Percentiles rank a stretch among this genome's conserved stretches.
Evolutionary conservation across 1,140 invertebrate genomes (phyloP).

Genomic region (Drosophila neocordata): DNA sequence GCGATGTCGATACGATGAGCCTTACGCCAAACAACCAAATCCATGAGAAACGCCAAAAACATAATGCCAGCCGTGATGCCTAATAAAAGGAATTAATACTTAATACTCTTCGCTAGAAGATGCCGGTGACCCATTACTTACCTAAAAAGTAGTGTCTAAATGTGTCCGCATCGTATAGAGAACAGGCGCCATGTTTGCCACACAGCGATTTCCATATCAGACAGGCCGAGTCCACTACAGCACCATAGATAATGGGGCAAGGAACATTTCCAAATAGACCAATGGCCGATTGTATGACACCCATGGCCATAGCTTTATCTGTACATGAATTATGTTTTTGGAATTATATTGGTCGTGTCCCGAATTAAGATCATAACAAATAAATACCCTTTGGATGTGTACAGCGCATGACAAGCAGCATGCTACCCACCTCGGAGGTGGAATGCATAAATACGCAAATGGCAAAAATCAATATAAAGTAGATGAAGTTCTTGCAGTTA

Average conservation of each 20-base stretch:
- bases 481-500: constrained; percentile 91
- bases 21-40: constrained; percentile 92
- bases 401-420: constrained; percentile 94
- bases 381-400: constrained; percentile 89
- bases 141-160: constrained; percentile 94
- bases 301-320: constrained; percentile 97
- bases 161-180: constrained; percentile 91
- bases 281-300: constrained; percentile 96
- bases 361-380: background rate
- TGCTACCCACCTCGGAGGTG: constrained; percentile 95
- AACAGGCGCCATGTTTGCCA: constrained; percentile 91
- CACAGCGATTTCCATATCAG: constrained; percentile 93
- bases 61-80: constrained; percentile 92
- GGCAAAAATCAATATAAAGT: constrained; percentile 93
- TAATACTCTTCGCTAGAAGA: too few relatives aligned
- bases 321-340: background rate
- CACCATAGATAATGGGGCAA: constrained; percentile 95
- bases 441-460: constrained; percentile 95
- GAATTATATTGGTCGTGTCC: background rate
- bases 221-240: constrained; percentile 95
- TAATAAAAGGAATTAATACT: constrained; percentile 61
- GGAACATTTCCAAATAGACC: constrained; percentile 96
- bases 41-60: constrained; percentile 91
- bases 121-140: constrained; percentile 78
- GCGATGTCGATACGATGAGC: constrained; percentile 89